Evolutionary conservation across 2,113 vertebrate species (phyloP).

Genomic region (Gasterosteus aculeatus): DNA sequence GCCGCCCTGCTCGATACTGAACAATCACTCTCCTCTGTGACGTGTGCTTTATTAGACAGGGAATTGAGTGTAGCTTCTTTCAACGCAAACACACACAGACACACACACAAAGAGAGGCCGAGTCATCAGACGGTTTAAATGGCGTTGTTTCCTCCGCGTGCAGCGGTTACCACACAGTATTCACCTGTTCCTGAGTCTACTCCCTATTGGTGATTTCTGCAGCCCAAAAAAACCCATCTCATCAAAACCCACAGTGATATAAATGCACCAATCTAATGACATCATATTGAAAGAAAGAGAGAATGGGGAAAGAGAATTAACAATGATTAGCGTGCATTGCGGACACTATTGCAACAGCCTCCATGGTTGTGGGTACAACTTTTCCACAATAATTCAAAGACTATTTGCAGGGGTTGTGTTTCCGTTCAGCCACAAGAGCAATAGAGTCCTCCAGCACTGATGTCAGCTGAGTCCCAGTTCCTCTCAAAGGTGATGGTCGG

Average conservation of each 20-base stretch:
- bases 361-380: not conserved
- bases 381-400: not conserved
- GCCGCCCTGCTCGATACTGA: slow-evolving; percentile 19
- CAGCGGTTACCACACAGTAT: slow-evolving; percentile 3
- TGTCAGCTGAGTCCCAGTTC: not conserved
- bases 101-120: slow-evolving; percentile 6
- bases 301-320: not conserved
- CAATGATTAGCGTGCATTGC: too few relatives aligned
- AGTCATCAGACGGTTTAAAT: slow-evolving; percentile 8
- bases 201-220: slow-evolving; percentile 27
- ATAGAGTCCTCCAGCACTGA: not conserved
- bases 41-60: slow-evolving; percentile 32
- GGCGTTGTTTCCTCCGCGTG: not conserved
- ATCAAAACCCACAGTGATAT: not conserved
- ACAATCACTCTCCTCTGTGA: not conserved
- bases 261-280: not conserved
- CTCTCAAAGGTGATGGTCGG: not conserved
- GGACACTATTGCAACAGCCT: not conserved
- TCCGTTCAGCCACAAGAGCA: not conserved
- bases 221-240: slow-evolving; percentile 18
- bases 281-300: not conserved
- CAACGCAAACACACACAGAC: not conserved
- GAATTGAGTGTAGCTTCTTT: not conserved
- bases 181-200: slow-evolving; percentile 3
- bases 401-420: not conserved